Base-by-base conservation (phyloP, 1,140 invertebrate genomes). In the Proctacanthus coquilletti region DNA sequence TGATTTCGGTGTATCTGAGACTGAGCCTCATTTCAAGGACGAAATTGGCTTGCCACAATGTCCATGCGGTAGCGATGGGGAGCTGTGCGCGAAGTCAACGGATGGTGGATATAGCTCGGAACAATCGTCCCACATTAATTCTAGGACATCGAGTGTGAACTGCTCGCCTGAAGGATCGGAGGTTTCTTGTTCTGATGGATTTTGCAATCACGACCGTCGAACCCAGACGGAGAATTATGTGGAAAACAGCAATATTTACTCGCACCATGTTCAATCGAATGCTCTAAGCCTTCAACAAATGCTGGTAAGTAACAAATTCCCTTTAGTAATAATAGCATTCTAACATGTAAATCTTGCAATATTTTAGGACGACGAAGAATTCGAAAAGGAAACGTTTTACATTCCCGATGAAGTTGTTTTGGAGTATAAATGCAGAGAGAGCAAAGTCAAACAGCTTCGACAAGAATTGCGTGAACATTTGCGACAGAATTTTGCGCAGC, bases 371-470 rank as follows among this genome's bases (percentile, higher is more conserved):
- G 70, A 66, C 48, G 81, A 80, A 41, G 82, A 84, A 45, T 79
- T 84, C 44, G 80, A 84, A 43, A 71, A 77, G 47, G 72, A 73
- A 42, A 67, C 61, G 33, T 76, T 74, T 69, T 81, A 78, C 65
- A 89, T 91, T 68, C 82, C 85, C 36, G 72, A 77, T 45, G 85
- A 89, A 63, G 86, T 89, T 59, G 79, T 91, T 31, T 63, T 77
- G 59, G 70, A 70, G 20, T 60, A 47, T 39, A 44, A 60, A 48
- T 55, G 55, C 42, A 70, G 75, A 60, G 74, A 76, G 46, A 73
- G 77, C 56, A 74, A 82, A 52, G 71, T 86, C 46, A 73, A 73
- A 42, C 74, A 84, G 48, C 75, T 87, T 64, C 74, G 86, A 37
- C 71, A 80, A 48, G 74, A 87, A 59, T 65, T 92, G 41, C 70